Percentiles rank a stretch among this genome's conserved stretches.
Conservation (phyloP, 1,140 invertebrate genomes). For the Diachasmimorpha longicaudata region DNA sequence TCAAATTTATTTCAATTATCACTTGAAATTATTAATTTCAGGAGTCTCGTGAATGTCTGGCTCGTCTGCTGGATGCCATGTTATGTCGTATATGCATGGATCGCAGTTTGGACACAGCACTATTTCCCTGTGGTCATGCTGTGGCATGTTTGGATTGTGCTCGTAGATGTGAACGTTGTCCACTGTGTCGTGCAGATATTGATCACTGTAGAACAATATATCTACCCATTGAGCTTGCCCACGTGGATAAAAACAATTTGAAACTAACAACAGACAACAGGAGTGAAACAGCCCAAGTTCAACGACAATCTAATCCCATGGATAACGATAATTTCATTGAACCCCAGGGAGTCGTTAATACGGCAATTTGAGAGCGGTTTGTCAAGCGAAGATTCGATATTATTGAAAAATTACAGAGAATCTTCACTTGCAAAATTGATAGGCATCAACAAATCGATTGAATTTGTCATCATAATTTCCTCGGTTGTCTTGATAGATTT, state of each 20-base stretch:
- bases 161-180: constrained; percentile 74
- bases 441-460: constrained; percentile 32
- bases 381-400: constrained; percentile 30
- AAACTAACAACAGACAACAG: constrained; percentile 42
- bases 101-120: constrained; percentile 76
- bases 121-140: constrained; percentile 84
- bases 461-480: constrained; percentile 12
- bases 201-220: constrained; percentile 76
- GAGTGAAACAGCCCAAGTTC: constrained; percentile 21
- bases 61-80: constrained; percentile 72
- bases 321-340: constrained; percentile 29
- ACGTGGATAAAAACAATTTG: constrained; percentile 53
- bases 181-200: constrained; percentile 77
- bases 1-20: too few relatives aligned
- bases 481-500: constrained; percentile 32
- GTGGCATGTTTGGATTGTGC: constrained; percentile 78
- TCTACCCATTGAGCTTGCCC: constrained; percentile 67
- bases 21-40: constrained; percentile 40
- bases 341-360: constrained; percentile 32
- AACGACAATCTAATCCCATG: neutral
- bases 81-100: constrained; percentile 87
- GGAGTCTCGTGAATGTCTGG: constrained; percentile 66
- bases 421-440: constrained; percentile 46
- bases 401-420: constrained; percentile 39
- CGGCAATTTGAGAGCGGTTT: constrained; percentile 48